These are phyloP conservation scores for Oreochromis mossambicus DNA, from an alignment of 2,797 vertebrate genomes.

Conservation along the genomic window DNA sequence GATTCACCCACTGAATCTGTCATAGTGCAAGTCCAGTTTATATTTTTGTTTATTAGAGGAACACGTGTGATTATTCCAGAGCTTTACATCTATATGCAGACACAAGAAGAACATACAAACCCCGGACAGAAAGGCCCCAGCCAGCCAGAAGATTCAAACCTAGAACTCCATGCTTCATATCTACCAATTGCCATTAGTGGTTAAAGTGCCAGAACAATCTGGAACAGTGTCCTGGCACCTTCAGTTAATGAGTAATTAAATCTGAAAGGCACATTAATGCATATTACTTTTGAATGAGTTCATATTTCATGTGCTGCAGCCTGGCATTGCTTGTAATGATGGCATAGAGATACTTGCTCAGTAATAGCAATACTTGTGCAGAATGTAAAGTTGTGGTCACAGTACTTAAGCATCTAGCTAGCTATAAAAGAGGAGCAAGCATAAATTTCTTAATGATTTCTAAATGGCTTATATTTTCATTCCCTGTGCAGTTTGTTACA, in stretches of 20 bases:
- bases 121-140: background rate
- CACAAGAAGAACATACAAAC: background rate
- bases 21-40: fast-evolving
- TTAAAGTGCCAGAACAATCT: background rate
- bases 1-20: background rate
- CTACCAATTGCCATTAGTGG: background rate
- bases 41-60: background rate
- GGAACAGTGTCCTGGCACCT: background rate
- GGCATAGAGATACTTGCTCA: background rate
- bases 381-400: background rate
- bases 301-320: background rate
- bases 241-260: background rate
- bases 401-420: too few species aligned
- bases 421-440: too few species aligned
- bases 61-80: background rate
- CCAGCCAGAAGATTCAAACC: background rate
- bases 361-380: fast-evolving
- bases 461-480: too few species aligned
- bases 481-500: too few species aligned
- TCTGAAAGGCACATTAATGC: background rate
- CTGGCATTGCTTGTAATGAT: background rate
- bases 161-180: background rate
- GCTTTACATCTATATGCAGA: background rate
- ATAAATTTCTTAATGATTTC: too few species aligned
- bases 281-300: background rate